Evolutionary conservation across 2,888 invertebrate species (phyloP), one percentile per base, ranked within the genome.

Genomic region (Polymixis flavicincta): DNA sequence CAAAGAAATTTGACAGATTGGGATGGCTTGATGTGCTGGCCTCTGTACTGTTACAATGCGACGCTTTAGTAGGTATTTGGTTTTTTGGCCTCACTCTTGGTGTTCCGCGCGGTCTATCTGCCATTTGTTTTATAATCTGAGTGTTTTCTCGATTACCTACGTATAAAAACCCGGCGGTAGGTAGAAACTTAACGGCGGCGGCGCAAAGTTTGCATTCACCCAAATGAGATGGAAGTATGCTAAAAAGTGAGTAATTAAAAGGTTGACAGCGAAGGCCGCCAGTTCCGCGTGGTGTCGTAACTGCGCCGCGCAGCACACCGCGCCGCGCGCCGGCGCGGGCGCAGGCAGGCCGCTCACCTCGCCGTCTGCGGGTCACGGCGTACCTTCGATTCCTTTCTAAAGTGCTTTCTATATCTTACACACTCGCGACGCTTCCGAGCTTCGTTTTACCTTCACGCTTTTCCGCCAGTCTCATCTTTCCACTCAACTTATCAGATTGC

Each of bases 361-460:
- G 92, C 89, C 89, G 92, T 89, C 92, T 92, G 91, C 95, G 91
- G 94, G 95, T 95, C 95, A 95, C 93, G 87, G 93, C 92, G 94
- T 92, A 94, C 94, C 95, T 94, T 95, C 95, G 92, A 94, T 95
- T 95, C 96, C 96, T 96, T 96, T 96, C 96, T 96, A 96, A 96
- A 95, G 93, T 95, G 93, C 96, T 96, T 96, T 96, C 96, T 96
- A 96, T 92, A 92, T 92, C 93, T 93, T 91, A 92, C 90, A 92
- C 88, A 91, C 90, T 91, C 87, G 90, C 87, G 83, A 91, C 83
- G 89, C 89, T 91, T 91, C 90, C 87, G 87, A 90, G 91, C 89
- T 90, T 92, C 93, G 88, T 91, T 90, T 93, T 92, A 91, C 92
- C 90, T 92, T 91, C 88, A 90, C 90, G 89, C 90, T 91, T 92